phyloP scores from a whole-genome alignment of 1,140 invertebrate species.

The Saxidomus purpurata region DNA sequence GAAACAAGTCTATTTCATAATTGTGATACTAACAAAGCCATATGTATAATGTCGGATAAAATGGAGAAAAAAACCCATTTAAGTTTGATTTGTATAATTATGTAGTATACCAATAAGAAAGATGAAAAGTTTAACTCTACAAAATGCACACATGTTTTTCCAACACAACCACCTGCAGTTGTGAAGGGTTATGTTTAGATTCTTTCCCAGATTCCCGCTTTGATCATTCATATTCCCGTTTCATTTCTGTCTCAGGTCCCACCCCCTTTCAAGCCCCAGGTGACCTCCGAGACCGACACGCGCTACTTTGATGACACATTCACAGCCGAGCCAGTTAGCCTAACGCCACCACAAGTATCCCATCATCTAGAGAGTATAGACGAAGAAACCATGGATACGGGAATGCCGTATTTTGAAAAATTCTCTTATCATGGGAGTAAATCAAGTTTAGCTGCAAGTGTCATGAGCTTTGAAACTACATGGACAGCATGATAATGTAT shows the following conservation, averaged over 20 bases:
- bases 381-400: conserved; percentile 72
- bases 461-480: conserved; percentile 82
- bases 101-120: too few relatives aligned
- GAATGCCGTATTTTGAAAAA: conserved; percentile 83
- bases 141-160: too few relatives aligned
- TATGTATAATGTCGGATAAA: too few relatives aligned
- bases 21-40: too few relatives aligned
- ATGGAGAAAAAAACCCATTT: too few relatives aligned
- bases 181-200: background rate
- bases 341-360: conserved; percentile 92
- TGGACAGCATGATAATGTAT: conserved; percentile 73
- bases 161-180: too few relatives aligned
- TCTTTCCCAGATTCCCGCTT: conserved; percentile 11
- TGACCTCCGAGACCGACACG: conserved; percentile 98
- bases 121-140: too few relatives aligned
- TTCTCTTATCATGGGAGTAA: conserved; percentile 84
- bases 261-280: conserved; percentile 97
- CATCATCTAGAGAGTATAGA: conserved; percentile 77
- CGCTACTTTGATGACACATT: conserved; percentile 99
- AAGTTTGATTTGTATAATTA: too few relatives aligned
- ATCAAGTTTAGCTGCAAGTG: conserved; percentile 76
- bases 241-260: conserved; percentile 82
- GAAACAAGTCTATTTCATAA: too few relatives aligned
- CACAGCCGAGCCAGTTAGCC: conserved; percentile 98
- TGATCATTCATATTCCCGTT: conserved; percentile 68